Base-by-base conservation (phyloP, 2,888 invertebrate genomes). In the Cynaeus angustus region DNA sequence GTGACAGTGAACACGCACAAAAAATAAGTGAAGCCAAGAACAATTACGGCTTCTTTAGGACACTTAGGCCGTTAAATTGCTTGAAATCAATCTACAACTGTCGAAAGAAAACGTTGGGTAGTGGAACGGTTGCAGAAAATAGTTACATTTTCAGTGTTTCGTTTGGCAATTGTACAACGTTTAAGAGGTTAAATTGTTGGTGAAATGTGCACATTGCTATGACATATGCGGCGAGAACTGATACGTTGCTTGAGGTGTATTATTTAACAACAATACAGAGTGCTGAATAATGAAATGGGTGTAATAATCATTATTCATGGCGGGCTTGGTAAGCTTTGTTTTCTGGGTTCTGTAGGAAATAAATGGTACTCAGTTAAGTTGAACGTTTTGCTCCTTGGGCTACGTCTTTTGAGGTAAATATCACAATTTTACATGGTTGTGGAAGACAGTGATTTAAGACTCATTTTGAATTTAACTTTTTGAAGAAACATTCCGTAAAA, bases 141-240 rank as follows among this genome's bases (percentile, higher is more conserved):
- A 14, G 14, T 12, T 37, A 48, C 37, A 30, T 55, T 68, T 56
- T 46, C 48, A 68, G n/a, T 67, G 33, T 67, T 68, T 48, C 8
- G 26, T 45, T 68, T 56, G 62, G 28, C 53, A 33, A 41, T 48
- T 68, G 68, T 56, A 33, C 14, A 28, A 46, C 58, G 55, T 58
- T 69, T 69, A 69, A 69, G 58, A 69, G 58, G 69, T 69, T 69
- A 69, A 69, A 69, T 69, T 69, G 69, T 65, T 69, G 50, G 69
- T 69, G 58, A 69, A 69, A 69, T 69, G 56, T 69, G 65, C 64
- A 69, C 69, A 48, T 46, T 28, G 53, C 64, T 64, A 43, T 69
- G 64, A 69, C 64, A 69, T 56, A 50, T 38, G 53, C 38, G 53
- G 53, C 21, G 55, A 65, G 46, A 33, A 56, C 14, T 66, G 56